phyloP scores from a whole-genome alignment of 2,797 vertebrate genomes.

The Tadarida brasiliensis region DNA sequence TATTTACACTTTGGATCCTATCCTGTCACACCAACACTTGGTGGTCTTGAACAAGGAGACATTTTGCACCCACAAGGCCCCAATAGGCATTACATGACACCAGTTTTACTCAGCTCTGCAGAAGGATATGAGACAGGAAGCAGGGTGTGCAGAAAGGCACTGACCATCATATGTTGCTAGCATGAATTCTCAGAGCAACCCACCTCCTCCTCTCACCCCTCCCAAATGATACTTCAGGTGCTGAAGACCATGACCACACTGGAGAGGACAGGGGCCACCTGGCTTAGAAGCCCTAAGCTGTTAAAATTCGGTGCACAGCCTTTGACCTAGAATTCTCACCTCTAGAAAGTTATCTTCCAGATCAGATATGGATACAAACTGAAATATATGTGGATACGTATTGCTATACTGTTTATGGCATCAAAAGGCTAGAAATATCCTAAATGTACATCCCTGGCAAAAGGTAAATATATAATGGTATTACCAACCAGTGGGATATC shows the following conservation, averaged over 20 bases:
- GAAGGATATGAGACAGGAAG: not conserved
- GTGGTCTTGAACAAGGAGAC: not conserved
- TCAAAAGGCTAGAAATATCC: not conserved
- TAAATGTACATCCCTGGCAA: not conserved
- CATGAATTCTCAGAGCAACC: not conserved
- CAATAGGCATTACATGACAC: not conserved
- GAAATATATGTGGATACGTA: not conserved
- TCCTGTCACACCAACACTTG: not conserved
- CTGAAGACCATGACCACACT: not conserved
- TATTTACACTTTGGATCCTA: not conserved
- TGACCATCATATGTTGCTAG: not conserved
- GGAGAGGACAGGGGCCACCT: not conserved
- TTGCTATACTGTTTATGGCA: not conserved
- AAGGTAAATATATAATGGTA: not conserved
- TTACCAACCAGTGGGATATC: not conserved
- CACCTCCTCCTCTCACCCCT: not conserved
- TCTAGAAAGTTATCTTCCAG: not conserved
- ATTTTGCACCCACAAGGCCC: not conserved
- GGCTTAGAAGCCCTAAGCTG: not conserved
- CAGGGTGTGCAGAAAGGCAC: not conserved
- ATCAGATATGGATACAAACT: not conserved
- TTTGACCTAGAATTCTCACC: not conserved
- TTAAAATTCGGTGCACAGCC: not conserved
- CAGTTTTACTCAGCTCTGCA: not conserved
- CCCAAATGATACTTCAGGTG: not conserved